These are phyloP conservation scores for Drosophila neonasuta DNA, from an alignment of 2,888 invertebrate genomes.

Conservation along the genomic window DNA sequence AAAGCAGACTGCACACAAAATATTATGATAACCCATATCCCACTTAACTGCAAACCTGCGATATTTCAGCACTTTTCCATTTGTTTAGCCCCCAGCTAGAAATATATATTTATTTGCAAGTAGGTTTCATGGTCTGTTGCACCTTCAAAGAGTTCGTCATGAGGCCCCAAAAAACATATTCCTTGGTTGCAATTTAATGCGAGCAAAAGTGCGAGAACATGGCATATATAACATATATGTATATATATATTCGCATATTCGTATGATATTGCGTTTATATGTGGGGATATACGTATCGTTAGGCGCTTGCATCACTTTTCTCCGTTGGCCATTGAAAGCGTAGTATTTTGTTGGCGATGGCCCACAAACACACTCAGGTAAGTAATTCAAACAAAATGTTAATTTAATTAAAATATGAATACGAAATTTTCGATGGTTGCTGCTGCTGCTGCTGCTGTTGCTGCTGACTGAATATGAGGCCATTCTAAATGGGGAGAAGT, in stretches of 20 bases:
- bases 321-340: slow-evolving; percentile 34
- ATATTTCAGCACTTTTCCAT: slow-evolving; percentile 21
- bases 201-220: neutral
- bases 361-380: slow-evolving; percentile 32
- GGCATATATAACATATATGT: neutral
- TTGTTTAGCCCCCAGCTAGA: slow-evolving; percentile 21
- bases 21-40: slow-evolving; percentile 16
- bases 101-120: slow-evolving; percentile 22
- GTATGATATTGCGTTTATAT: slow-evolving; percentile 28
- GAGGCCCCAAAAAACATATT: slow-evolving; percentile 14
- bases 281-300: slow-evolving; percentile 5
- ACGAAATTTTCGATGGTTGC: slow-evolving; percentile 59
- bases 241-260: neutral
- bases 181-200: slow-evolving; percentile 46
- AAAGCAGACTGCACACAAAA: slow-evolving; percentile 8
- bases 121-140: slow-evolving; percentile 61
- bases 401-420: slow-evolving; percentile 75
- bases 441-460: slow-evolving; percentile 25
- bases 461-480: no score
- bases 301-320: slow-evolving; percentile 41
- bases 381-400: slow-evolving; percentile 73
- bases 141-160: slow-evolving; percentile 25
- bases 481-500: no score
- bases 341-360: slow-evolving; percentile 17
- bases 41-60: slow-evolving; percentile 1